Conservation (phyloP, 2,113 vertebrate species). For the Nycticebus coucang region DNA sequence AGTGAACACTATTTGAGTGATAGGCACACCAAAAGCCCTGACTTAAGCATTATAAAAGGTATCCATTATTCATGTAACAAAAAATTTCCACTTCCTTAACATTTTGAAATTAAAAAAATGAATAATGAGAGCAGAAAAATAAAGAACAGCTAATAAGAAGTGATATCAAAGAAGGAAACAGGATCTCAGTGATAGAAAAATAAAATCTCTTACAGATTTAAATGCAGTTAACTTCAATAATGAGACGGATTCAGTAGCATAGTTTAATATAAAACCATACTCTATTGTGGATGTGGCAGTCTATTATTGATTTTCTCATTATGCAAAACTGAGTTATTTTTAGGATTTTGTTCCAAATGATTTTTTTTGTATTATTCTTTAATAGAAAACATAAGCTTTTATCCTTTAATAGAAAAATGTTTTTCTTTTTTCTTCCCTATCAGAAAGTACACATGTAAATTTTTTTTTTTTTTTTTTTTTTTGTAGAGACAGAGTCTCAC, state of each 20-base stretch:
- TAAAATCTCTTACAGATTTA: not conserved
- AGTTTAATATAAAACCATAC: constrained; percentile 2
- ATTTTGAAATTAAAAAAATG: too few species aligned
- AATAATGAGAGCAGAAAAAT: too few species aligned
- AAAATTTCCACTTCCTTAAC: too few species aligned
- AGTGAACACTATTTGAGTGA: too few species aligned
- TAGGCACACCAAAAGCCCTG: too few species aligned
- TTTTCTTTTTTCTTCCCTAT: not conserved
- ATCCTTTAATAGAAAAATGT: constrained; percentile 3
- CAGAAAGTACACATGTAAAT: not conserved
- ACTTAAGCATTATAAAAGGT: too few species aligned
- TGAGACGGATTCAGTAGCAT: not conserved
- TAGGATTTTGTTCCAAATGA: not conserved
- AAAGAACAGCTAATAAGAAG: not conserved
- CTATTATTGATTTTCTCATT: not conserved
- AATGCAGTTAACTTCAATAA: not conserved
- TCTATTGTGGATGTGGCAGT: not conserved
- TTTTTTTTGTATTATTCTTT: not conserved
- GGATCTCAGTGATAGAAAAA: constrained; percentile 15
- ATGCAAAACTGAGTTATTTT: not conserved
- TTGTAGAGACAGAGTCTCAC: too few species aligned
- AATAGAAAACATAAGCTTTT: not conserved
- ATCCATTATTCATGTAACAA: too few species aligned
- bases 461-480: constrained; percentile 18
- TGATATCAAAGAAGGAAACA: not conserved